A percentile compares a stretch with the other conserved stretches of the same genome.
These are phyloP conservation scores for Siniperca knerii DNA, from an alignment of 2,113 vertebrate species.

Conservation along the genomic window DNA sequence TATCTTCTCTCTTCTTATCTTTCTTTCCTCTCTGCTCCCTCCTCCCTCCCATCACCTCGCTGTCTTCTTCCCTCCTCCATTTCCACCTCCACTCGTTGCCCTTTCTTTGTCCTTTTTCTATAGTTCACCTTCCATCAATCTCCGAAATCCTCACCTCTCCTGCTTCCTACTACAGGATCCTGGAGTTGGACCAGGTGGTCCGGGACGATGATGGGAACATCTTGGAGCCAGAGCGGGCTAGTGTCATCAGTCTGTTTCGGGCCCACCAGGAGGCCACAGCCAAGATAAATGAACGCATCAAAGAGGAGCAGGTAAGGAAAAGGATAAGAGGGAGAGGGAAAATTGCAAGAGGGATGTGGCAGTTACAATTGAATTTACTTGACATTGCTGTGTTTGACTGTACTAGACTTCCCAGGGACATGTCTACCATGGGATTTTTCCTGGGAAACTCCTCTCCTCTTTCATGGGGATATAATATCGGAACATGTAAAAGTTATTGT, in stretches of 20 bases:
- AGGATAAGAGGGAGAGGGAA: neutral
- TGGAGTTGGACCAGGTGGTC: constrained; percentile 94
- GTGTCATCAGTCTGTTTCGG: constrained; percentile 94
- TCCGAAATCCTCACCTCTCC: neutral
- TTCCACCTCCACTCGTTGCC: neutral
- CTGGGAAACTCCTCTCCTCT: neutral
- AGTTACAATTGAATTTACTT: neutral
- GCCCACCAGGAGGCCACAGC: constrained; percentile 93
- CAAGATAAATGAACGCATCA: constrained; percentile 95
- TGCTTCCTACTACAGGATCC: constrained; percentile 83
- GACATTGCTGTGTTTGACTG: constrained; percentile 6
- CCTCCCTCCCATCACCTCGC: neutral
- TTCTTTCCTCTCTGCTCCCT: neutral
- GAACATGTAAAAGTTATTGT: neutral
- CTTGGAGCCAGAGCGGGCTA: constrained; percentile 93
- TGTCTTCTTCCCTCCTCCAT: neutral
- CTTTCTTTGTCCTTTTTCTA: constrained; percentile 12
- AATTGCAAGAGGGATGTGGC: neutral
- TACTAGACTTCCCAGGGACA: neutral
- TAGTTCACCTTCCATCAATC: constrained; percentile 10
- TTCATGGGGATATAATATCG: neutral
- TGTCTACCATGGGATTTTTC: neutral
- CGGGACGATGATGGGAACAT: constrained; percentile 95
- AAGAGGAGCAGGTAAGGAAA: constrained; percentile 91
- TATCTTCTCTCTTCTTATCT: neutral